Evolutionary conservation across 2,888 invertebrate genomes (phyloP), one percentile per base, ranked within the genome.

Genomic region (Selenia dentaria): DNA sequence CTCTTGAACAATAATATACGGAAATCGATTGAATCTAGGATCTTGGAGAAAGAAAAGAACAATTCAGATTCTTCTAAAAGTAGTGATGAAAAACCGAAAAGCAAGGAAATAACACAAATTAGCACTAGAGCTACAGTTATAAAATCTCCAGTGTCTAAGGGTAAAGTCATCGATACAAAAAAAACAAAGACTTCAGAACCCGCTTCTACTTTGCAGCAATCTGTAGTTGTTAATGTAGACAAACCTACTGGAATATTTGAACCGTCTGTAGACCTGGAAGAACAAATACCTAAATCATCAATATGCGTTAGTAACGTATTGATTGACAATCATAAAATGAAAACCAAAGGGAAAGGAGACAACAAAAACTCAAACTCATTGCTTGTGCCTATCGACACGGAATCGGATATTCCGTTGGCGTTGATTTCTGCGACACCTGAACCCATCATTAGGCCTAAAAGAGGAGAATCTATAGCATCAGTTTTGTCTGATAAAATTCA

Each of bases 191-290:
- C 64, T 4, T 38, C 71, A 6, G 86, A 88, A 45, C 40, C 67
- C 26, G 45, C 58, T 22, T 43, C 67, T 27, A 31, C 57, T 2
- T 46, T 67, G n/a, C 81, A 80, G 44, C 71, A 71, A 51, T 64
- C 71, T 8, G 59, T 84, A 11, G 80, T 89, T 18, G 83, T 90
- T 0, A 87, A 88, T 65, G 79, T 86, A 2, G 91, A 91, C 58
- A 85, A 85, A 56, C 94, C 94, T 0, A 94, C 94, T 0, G 94
- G 94, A 4, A 93, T 94, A 62, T 95, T 95, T 73, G 94, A 94
- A 67, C 93, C 94, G 0, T 93, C 94, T 1, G 81, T 94, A 18
- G 94, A 94, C 74, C 79, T 94, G 47, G 94, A 94, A 81, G 92
- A 94, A 54, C 93, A 93, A 80, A 93, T 93, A 64, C 93, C 93